These are phyloP conservation scores for Cordilura impudica DNA, from an alignment of 2,888 invertebrate genomes.

Conservation along the genomic window DNA sequence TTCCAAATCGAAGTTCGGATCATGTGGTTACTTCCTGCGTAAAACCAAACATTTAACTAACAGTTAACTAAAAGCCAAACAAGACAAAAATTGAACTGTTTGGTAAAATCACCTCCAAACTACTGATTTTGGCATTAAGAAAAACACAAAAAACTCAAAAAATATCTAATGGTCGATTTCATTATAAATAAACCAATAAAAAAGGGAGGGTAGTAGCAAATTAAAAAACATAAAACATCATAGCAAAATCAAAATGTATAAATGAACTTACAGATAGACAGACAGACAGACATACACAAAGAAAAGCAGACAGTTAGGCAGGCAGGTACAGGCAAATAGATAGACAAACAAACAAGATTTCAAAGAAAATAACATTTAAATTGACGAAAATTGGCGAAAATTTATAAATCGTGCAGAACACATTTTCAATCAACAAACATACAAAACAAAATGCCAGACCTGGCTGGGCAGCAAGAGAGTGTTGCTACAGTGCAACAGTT, in stretches of 20 bases:
- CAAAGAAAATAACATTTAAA: constrained; percentile 62
- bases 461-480: constrained; percentile 8
- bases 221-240: constrained; percentile 33
- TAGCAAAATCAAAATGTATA: constrained; percentile 16
- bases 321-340: constrained; percentile 42
- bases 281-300: constrained; percentile 16
- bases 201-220: constrained; percentile 57
- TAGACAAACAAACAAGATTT: constrained; percentile 61
- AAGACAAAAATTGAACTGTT: constrained; percentile 51
- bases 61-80: background rate
- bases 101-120: constrained; percentile 54
- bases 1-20: too few relatives aligned
- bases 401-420: constrained; percentile 67
- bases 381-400: constrained; percentile 63
- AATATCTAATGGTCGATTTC: constrained; percentile 48
- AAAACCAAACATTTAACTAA: background rate
- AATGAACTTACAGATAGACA: constrained; percentile 27
- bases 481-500: constrained; percentile 68
- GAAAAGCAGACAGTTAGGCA: background rate
- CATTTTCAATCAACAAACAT: constrained; percentile 61
- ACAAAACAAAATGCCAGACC: background rate
- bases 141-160: constrained; percentile 17
- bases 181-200: constrained; percentile 59
- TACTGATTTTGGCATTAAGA: constrained; percentile 47
- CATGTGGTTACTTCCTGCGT: background rate